Conservation (phyloP, 2,797 vertebrate genomes). For the Notamacropus eugenii region DNA sequence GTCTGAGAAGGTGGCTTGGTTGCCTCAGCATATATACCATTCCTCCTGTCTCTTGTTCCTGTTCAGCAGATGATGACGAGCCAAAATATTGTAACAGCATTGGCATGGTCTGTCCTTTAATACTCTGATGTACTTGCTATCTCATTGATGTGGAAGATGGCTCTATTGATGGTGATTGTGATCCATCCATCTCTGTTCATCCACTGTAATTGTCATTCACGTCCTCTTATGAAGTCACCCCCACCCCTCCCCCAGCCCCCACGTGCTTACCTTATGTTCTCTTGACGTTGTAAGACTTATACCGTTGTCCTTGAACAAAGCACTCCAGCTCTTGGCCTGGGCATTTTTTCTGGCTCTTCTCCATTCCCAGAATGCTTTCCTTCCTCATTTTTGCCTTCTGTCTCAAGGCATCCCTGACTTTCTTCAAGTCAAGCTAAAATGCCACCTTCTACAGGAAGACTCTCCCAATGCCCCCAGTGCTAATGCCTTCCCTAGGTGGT, state of each 20-base stretch:
- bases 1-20: background rate
- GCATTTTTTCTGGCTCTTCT: background rate
- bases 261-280: background rate
- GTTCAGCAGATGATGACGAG: background rate
- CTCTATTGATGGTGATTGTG: background rate
- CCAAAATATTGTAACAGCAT: background rate
- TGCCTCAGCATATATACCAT: background rate
- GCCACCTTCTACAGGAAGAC: background rate
- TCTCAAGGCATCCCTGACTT: background rate
- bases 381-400: background rate
- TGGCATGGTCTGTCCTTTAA: background rate
- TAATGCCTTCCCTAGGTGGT: background rate
- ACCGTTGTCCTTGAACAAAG: background rate
- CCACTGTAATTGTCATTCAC: background rate
- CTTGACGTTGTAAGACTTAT: background rate
- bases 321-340: background rate
- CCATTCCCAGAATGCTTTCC: background rate
- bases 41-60: background rate
- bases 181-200: background rate
- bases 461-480: background rate
- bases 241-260: background rate
- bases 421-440: background rate
- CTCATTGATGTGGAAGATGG: background rate
- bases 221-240: background rate
- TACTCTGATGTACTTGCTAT: background rate